Evolutionary conservation across 2,113 vertebrate genomes (phyloP), one percentile per base, ranked within the genome.

Genomic region (Thymallus thymallus): DNA sequence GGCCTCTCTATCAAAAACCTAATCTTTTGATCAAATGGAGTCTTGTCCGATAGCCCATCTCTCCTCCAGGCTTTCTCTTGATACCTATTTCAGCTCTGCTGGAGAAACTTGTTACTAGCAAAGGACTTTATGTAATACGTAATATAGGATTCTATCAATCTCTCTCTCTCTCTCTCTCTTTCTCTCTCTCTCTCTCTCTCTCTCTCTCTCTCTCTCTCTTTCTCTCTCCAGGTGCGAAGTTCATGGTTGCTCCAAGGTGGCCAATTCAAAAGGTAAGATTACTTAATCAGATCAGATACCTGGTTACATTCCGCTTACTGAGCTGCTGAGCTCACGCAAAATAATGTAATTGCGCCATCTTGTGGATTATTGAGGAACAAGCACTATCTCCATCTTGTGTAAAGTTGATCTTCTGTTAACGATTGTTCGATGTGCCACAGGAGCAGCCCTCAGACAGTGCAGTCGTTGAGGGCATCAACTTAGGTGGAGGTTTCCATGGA

Each of bases 211-310:
- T 46, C 10, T 62, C 13, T 24, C 3, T 23, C 30, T 32, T 69
- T 58, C 18, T 69, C 30, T 75, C 26, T 68, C 4, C 77, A 92
- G 90, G 87, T n/a, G 61, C 73, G 10, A 84, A 84, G 20, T 69
- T 84, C 62, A 69, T 72, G 48, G 63, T 61, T 13, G 74, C 70
- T 61, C 71, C 84, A 41, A 46, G 74, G 45, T 62, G 73, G 80
- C 80, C 82, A n/a, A n/a, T 80, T 18, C 0, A 85, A 63, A 81
- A 90, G 90, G 90, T 92, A 77, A 85, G 66, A 2, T 14, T 45
- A 62, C 6, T 12, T 29, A n/a, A 20, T 51, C 14, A 16, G 20
- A 16, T 13, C 22, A 18, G 18, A 41, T 41, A 2, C 35, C 35
- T 41, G 35, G 7, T 41, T 41, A 41, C 9, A 41, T 41, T 41